Evolutionary conservation across 2,113 vertebrate species (phyloP), one percentile per base, ranked within the genome.

Genomic region (Dolichallabes microphthalmus): DNA sequence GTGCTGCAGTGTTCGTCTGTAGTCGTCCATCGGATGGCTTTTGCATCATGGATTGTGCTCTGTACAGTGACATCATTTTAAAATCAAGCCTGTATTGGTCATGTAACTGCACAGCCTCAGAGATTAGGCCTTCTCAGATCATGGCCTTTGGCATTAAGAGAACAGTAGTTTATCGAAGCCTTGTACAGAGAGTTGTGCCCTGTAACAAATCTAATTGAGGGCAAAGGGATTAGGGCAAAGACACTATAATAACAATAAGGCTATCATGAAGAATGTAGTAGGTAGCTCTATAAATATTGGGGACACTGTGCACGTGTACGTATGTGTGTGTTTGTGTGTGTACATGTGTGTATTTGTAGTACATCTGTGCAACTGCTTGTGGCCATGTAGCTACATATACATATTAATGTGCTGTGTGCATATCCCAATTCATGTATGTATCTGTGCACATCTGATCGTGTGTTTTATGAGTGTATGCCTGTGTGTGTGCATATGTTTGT

Each of bases 341-440:
- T 79, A 20, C 74, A 52, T 71, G 20, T 85, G 78, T 85, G 78
- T 80, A 66, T 88, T 82, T 84, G 77, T 81, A 55, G 50, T 75
- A 60, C 53, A 76, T 87, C 30, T 85, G 86, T 82, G 87, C 76
- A 58, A 68, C 75, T 64, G 52, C 68, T 81, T 86, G 80, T 61
- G 69, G 32, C 73, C 85, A 75, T 86, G 87, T 85, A 88, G 82
- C 85, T 88, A 89, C 88, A 89, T 89, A 78, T 85, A 75, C 50
- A 52, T 82, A 85, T 87, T 78, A 79, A 89, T 88, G 90, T 89
- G 11, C 87, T 87, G 90, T 89, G 11, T 88, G 92, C 80, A 74
- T 82, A 50, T 82, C 73, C 80, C 63, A 85, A 77, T 80, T 27
- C n/a, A 61, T 57, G 75, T 80, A 64, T 39, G 45, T 68, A 35